phyloP scores from a whole-genome alignment of 1,140 invertebrate species.

The Plodia interpunctella region DNA sequence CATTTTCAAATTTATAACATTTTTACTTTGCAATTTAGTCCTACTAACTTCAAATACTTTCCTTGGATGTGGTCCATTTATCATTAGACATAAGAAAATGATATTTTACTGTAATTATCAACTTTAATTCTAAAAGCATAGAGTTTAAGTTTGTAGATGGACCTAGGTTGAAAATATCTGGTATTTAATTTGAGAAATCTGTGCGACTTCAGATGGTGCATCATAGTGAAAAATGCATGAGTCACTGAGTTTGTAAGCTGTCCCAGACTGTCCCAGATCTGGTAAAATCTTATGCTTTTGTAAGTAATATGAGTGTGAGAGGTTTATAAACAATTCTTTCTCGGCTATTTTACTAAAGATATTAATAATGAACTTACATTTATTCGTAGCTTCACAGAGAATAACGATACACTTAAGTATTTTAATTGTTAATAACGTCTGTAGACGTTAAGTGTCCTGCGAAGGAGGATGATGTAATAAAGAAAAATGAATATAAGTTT shows the following conservation, averaged over 20 bases:
- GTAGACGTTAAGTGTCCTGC: too few species aligned
- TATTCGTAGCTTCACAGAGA: too few species aligned
- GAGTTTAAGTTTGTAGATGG: background rate
- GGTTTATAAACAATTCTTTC: background rate
- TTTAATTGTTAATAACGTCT: too few species aligned
- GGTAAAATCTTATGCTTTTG: background rate
- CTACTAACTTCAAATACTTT: too few species aligned
- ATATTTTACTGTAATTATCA: background rate
- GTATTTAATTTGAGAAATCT: conserved; percentile 38
- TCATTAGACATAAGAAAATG: background rate
- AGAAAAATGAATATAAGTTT: too few species aligned
- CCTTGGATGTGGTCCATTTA: background rate
- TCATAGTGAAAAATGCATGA: conserved; percentile 42
- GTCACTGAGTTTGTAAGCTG: conserved; percentile 29
- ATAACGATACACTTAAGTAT: too few species aligned
- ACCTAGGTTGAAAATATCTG: conserved; percentile 16
- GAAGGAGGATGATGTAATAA: too few species aligned
- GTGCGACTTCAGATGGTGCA: conserved; percentile 25
- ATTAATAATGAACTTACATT: too few species aligned
- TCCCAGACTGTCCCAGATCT: background rate
- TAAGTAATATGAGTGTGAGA: background rate
- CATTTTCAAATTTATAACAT: too few species aligned
- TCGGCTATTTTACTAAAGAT: too few species aligned
- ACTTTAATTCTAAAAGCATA: background rate
- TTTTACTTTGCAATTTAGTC: background rate